Evolutionary conservation across 92 coral and sea anemone genomes (phyloP).

Genomic region (Porites evermanni): DNA sequence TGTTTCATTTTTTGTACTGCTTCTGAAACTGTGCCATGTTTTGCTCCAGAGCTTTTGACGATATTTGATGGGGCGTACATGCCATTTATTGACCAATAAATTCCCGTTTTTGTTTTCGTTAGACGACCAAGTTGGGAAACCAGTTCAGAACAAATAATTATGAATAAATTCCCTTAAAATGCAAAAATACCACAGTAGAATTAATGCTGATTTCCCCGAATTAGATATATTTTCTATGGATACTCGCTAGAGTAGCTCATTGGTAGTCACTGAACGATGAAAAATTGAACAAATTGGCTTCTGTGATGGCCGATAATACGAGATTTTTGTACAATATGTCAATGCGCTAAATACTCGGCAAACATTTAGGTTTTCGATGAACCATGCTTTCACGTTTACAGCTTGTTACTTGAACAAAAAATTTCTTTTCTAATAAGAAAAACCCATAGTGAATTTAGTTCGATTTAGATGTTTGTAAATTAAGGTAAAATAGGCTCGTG

Average conservation of each 20-base stretch:
- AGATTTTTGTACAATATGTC: neutral
- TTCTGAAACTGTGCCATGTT: neutral
- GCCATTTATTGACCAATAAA: neutral
- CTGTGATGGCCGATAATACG: neutral
- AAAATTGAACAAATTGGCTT: conserved; percentile 20
- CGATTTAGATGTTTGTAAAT: conserved; percentile 31
- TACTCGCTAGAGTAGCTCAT: neutral
- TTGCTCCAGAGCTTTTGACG: neutral
- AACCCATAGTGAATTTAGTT: conserved; percentile 8
- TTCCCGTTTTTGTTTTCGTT: neutral
- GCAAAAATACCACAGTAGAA: neutral
- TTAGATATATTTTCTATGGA: neutral
- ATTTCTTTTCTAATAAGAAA: conserved; percentile 10
- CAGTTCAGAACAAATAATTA: conserved; percentile 6
- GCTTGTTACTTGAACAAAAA: conserved; percentile 2
- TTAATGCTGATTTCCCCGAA: conserved; percentile 5
- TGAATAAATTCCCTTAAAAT: conserved; percentile 5
- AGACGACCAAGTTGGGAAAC: neutral
- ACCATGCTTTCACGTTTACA: neutral
- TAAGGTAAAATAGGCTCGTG: neutral
- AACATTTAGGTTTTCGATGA: conserved; percentile 25
- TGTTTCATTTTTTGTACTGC: neutral
- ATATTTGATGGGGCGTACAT: conserved; percentile 1
- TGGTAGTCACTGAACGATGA: neutral
- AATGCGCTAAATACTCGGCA: conserved; percentile 11